Evolutionary conservation across 2,797 vertebrate species (phyloP), one percentile per base, ranked within the genome.

Genomic region (Ceryle rudis): DNA sequence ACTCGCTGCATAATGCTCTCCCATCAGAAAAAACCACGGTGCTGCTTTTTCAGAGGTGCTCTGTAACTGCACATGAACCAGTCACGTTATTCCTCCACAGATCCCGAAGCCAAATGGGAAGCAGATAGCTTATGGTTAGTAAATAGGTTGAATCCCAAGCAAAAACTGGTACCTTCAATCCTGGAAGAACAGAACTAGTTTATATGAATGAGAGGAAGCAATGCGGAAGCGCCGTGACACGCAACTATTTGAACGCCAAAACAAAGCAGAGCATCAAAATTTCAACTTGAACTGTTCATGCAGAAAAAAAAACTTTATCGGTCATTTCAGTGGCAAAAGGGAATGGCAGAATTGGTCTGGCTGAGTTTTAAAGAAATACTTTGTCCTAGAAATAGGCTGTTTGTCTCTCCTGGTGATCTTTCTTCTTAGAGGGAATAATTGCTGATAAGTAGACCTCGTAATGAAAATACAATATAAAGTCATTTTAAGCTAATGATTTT

Each of bases 301-400:
- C 51, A 71, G 80, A 90, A 90, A 55, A 51, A 91, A 88, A 64
- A 18, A 23, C 65, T 77, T 77, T 62, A 70, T 81, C 15, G 16
- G 66, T 82, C 9, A 64, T 92, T 91, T 89, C 52, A 71, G 2
- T 93, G 81, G 51, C 77, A 96, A 72, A 86, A 81, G 17, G 0
- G 19, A 96, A 74, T 67, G 23, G 67, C 67, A 89, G 62, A 93
- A 94, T 90, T 90, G 83, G 54, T 81, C 81, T 84, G 67, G 39
- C 65, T 81, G 91, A 82, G 37, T 85, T 95, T 87, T 92, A 89
- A 93, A 94, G 92, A 52, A 95, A 94, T 82, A 80, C 39, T 95
- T 94, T 95, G 84, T 80, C 64, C 42, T 82, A 60, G 64, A 93
- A 90, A 87, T 19, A 20, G 47, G 14, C 44, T 86, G 13, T 26